phyloP scores from a whole-genome alignment of 2,888 invertebrate species.

The Catonia carolina region DNA sequence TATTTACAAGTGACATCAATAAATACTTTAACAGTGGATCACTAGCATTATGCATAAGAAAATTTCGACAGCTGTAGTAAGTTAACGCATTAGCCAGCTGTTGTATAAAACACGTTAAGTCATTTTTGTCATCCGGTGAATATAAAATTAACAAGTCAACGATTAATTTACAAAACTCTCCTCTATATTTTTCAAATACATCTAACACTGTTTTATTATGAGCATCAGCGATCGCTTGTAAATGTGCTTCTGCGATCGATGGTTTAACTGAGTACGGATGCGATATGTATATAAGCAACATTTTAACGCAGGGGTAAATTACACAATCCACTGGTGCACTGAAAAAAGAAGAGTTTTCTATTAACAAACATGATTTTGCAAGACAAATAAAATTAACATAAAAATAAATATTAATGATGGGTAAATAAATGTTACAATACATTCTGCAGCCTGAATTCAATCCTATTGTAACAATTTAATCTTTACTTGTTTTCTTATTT shows the following conservation, averaged over 20 bases:
- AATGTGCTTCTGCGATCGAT: conserved; percentile 51
- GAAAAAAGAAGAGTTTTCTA: conserved; percentile 24
- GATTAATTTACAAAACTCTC: conserved; percentile 45
- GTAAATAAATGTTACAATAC: no score
- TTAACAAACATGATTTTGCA: background rate
- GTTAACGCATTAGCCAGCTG: conserved; percentile 8
- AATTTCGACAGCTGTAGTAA: conserved; percentile 8
- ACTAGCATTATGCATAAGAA: conserved; percentile 13
- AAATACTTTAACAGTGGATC: conserved; percentile 27
- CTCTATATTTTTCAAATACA: conserved; percentile 56
- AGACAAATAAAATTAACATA: background rate
- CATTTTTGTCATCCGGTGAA: background rate
- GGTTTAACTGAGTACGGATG: conserved; percentile 52
- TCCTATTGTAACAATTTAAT: no score
- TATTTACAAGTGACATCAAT: conserved; percentile 25
- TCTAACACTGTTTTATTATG: conserved; percentile 50
- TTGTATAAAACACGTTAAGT: background rate
- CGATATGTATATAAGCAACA: conserved; percentile 27
- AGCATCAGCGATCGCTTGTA: conserved; percentile 51
- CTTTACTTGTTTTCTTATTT: no score
- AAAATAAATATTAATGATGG: no score
- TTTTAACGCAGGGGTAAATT: conserved; percentile 26
- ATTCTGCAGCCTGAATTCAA: no score
- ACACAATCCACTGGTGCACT: conserved; percentile 28
- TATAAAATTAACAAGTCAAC: conserved; percentile 12